These are phyloP conservation scores for Tiaroga cobitis DNA, from an alignment of 2,797 vertebrate species.

Conservation along the genomic window DNA sequence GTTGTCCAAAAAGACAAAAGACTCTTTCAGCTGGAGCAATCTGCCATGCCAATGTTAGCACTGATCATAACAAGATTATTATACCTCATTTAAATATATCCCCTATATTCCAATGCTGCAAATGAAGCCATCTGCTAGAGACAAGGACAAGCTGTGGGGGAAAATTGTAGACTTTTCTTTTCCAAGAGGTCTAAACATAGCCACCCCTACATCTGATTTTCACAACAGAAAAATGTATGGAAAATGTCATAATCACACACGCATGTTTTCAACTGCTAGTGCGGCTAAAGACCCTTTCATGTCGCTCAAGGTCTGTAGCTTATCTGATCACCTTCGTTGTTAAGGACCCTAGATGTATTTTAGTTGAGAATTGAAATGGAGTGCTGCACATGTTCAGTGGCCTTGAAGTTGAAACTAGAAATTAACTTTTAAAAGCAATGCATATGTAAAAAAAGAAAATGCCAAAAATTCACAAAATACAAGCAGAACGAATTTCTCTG, in stretches of 20 bases:
- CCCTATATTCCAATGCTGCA: neutral
- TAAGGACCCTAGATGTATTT: neutral
- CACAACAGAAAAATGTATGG: neutral
- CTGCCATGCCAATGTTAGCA: neutral
- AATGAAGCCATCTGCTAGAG: neutral
- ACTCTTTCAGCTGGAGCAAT: neutral
- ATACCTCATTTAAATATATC: neutral
- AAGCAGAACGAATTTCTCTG: neutral
- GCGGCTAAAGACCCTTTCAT: neutral
- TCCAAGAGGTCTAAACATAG: conserved; percentile 4
- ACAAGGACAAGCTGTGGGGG: neutral
- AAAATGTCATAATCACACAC: neutral
- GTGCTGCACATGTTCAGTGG: neutral
- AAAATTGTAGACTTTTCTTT: neutral
- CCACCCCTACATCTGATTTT: neutral
- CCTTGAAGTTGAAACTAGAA: neutral
- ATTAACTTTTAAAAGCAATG: neutral
- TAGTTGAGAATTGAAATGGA: neutral
- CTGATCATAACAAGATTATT: neutral
- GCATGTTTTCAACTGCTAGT: neutral
- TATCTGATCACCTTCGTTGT: neutral
- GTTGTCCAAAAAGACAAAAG: neutral
- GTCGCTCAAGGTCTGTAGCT: neutral
- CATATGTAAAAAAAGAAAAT: neutral
- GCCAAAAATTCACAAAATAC: neutral